Percentiles rank a stretch among this genome's conserved stretches.
These are phyloP conservation scores for Microcebus jonahi DNA, from an alignment of 2,113 vertebrate species.

Conservation along the genomic window DNA sequence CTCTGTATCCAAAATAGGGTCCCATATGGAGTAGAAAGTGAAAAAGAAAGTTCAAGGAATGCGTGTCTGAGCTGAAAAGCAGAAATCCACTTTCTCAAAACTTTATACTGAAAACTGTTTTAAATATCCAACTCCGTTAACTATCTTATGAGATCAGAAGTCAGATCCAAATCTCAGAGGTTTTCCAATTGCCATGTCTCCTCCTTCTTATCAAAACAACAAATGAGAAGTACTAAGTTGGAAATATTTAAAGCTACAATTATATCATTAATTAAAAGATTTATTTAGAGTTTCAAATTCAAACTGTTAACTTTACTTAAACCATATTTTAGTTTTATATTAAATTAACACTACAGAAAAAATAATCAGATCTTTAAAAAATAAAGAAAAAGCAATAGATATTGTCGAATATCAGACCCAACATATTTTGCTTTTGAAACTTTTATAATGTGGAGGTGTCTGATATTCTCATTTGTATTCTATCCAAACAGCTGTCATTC, in stretches of 20 bases:
- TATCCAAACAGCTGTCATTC: slow-evolving; percentile 60
- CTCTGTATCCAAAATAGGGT: not conserved
- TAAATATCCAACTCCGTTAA: not conserved
- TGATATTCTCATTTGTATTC: slow-evolving; percentile 57
- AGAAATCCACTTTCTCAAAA: not conserved
- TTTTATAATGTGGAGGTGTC: slow-evolving; percentile 31
- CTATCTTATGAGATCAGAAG: not conserved
- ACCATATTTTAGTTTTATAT: not conserved
- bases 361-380: not conserved
- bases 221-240: not conserved
- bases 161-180: not conserved
- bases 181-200: not conserved
- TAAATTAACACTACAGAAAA: slow-evolving; percentile 1
- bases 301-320: not conserved
- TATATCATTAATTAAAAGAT: not conserved
- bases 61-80: not conserved
- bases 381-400: not conserved
- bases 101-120: not conserved
- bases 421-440: slow-evolving; percentile 44
- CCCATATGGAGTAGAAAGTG: not conserved
- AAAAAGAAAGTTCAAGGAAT: not conserved
- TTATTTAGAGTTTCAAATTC: not conserved
- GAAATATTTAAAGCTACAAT: not conserved
- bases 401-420: not conserved
- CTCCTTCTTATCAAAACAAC: not conserved